Percentiles rank a stretch among this genome's conserved stretches.
These are phyloP conservation scores for Acanthiza pusilla DNA, from an alignment of 2,797 vertebrate genomes.

Conservation along the genomic window DNA sequence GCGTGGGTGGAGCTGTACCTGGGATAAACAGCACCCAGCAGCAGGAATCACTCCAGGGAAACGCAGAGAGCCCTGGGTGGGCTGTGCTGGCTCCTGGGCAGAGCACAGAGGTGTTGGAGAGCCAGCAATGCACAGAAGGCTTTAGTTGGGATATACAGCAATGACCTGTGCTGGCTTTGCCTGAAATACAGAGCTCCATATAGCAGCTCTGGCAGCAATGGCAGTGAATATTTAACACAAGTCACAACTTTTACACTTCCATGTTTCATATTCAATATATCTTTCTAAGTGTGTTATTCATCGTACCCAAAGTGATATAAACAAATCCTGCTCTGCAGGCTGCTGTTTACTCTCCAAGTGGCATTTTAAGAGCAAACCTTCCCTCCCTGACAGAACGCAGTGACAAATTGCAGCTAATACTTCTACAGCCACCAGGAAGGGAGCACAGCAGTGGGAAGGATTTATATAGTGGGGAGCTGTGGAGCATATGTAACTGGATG, in stretches of 20 bases:
- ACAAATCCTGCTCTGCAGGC: constrained; percentile 51
- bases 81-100: neutral
- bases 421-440: neutral
- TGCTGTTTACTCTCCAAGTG: constrained; percentile 61
- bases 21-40: neutral
- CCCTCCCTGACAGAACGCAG: constrained; percentile 16
- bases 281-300: constrained; percentile 60
- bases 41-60: neutral
- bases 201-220: neutral
- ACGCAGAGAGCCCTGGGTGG: neutral
- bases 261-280: constrained; percentile 52
- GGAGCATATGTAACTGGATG: constrained; percentile 36
- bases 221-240: constrained; percentile 49
- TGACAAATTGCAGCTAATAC: constrained; percentile 61
- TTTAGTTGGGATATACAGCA: neutral
- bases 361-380: constrained; percentile 52
- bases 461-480: constrained; percentile 20
- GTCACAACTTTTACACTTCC: constrained; percentile 43
- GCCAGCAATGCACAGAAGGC: neutral
- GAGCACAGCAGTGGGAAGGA: neutral
- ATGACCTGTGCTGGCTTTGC: neutral
- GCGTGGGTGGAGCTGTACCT: neutral
- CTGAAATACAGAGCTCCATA: neutral
- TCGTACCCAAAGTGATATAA: constrained; percentile 52
- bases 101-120: neutral